Evolutionary conservation across 2,888 invertebrate genomes (phyloP).

Genomic region (Alcis repandata): DNA sequence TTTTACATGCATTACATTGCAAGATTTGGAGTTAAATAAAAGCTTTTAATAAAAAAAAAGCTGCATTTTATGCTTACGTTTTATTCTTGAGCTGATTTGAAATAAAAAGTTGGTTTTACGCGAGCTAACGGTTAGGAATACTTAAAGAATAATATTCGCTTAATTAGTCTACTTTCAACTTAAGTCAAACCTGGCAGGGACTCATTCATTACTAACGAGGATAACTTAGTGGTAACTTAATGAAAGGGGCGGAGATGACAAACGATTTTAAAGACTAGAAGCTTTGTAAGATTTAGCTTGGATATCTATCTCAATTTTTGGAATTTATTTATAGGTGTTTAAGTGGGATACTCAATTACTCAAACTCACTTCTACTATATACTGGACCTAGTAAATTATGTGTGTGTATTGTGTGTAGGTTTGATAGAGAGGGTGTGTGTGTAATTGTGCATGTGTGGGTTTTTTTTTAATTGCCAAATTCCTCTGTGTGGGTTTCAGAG

Average conservation of each 20-base stretch:
- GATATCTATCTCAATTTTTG: background rate
- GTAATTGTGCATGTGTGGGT: no score
- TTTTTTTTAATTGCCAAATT: no score
- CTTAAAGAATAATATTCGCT: background rate
- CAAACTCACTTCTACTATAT: no score
- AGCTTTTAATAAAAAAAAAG: no score
- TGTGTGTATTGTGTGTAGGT: no score
- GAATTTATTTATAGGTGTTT: background rate
- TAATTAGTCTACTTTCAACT: slow-evolving; percentile 17
- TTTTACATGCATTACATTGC: no score
- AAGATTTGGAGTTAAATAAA: no score
- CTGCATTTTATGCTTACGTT: background rate
- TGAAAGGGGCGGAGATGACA: slow-evolving; percentile 19
- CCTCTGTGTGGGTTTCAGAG: no score
- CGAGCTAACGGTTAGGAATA: no score
- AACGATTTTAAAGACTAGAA: slow-evolving; percentile 6
- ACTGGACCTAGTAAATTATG: no score
- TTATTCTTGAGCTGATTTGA: background rate
- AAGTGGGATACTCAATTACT: background rate
- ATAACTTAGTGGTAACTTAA: slow-evolving; percentile 16
- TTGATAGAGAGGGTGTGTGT: no score
- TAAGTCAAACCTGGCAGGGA: slow-evolving; percentile 8
- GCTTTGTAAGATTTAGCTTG: slow-evolving; percentile 6
- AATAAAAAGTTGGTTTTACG: background rate
- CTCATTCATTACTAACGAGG: slow-evolving; percentile 23